Evolutionary conservation across 1,140 invertebrate genomes (phyloP).

Genomic region (Lamellibrachia luymesi): DNA sequence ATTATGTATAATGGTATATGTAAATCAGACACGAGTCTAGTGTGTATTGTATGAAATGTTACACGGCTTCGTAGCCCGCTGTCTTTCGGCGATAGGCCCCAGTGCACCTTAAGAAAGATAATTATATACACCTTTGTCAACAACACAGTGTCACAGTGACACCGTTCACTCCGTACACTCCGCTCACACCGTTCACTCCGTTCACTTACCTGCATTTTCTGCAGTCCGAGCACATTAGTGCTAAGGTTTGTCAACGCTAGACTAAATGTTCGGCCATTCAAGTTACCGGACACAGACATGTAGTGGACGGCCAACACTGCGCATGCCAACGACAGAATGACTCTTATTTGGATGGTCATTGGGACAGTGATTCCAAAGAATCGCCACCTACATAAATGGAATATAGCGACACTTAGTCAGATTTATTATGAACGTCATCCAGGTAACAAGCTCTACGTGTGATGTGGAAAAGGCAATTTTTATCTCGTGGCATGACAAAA

Average conservation of each 20-base stretch:
- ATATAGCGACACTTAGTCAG: not conserved
- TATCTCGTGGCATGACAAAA: too few relatives aligned
- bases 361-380: not conserved
- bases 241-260: not conserved
- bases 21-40: too few relatives aligned
- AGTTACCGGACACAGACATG: not conserved
- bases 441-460: too few relatives aligned
- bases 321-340: not conserved
- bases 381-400: not conserved
- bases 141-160: not conserved
- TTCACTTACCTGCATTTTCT: not conserved
- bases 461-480: too few relatives aligned
- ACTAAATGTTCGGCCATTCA: not conserved
- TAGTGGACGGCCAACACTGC: not conserved
- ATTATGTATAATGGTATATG: too few relatives aligned
- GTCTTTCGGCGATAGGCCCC: not conserved
- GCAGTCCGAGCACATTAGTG: not conserved
- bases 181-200: too few relatives aligned
- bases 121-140: not conserved
- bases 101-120: not conserved
- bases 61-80: too few relatives aligned
- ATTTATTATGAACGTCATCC: too few relatives aligned
- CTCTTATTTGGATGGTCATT: not conserved
- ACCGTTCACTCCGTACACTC: not conserved
- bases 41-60: too few relatives aligned